Percentiles rank a stretch among this genome's conserved stretches.
These are phyloP conservation scores for Pimpla rufipes DNA, from an alignment of 2,888 invertebrate genomes.

Conservation along the genomic window DNA sequence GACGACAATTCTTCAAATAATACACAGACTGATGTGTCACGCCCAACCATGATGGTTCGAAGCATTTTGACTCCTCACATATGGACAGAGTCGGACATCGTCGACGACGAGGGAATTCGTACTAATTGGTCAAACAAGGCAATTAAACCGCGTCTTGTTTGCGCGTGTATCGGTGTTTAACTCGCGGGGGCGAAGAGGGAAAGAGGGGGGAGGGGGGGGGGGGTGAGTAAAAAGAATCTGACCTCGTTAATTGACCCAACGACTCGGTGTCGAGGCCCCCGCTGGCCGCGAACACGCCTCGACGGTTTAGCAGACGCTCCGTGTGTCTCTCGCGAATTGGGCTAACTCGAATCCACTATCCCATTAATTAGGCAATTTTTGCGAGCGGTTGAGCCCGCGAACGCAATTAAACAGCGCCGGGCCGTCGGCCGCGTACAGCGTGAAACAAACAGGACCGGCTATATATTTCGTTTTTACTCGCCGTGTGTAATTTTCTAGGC, in stretches of 20 bases:
- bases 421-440: conserved; percentile 61
- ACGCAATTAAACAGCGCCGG: conserved; percentile 66
- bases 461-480: conserved; percentile 9
- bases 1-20: background rate
- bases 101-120: background rate
- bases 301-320: conserved; percentile 15
- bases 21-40: background rate
- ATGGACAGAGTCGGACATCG: background rate
- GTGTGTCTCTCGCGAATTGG: conserved; percentile 20
- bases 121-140: conserved; percentile 63
- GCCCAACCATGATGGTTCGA: background rate
- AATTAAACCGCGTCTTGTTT: conserved; percentile 61
- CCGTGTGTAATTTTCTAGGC: background rate
- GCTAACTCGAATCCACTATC: conserved; percentile 55
- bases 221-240: conserved; percentile 64
- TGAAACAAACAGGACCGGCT: background rate
- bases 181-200: background rate
- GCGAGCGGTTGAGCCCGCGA: conserved; percentile 57
- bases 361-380: conserved; percentile 68
- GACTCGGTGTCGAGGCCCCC: conserved; percentile 45
- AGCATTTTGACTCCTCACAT: background rate
- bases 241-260: conserved; percentile 68
- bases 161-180: conserved; percentile 28
- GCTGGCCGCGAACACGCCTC: conserved; percentile 39
- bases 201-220: background rate